Conservation (phyloP, 2,113 vertebrate species). For the Albula goreensis region DNA sequence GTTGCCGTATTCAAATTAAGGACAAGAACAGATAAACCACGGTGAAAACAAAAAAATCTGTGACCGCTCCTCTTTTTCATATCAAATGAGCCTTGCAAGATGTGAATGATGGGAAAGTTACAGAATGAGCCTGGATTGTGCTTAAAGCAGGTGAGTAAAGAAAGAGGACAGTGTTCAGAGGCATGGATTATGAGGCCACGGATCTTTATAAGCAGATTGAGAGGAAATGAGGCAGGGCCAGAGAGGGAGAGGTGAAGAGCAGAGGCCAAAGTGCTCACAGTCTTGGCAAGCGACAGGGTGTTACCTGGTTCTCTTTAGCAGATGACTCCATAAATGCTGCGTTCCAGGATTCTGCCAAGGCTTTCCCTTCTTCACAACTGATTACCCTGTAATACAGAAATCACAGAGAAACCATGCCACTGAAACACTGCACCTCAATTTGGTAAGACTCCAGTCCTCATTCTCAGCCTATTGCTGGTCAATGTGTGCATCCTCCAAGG, state of each 20-base stretch:
- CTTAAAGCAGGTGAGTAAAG: background rate
- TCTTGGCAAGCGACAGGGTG: background rate
- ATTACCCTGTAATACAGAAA: conserved; percentile 79
- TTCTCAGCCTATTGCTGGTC: too few species aligned
- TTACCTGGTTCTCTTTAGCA: conserved; percentile 71
- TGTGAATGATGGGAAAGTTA: background rate
- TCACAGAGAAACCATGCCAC: background rate
- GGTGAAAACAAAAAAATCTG: background rate
- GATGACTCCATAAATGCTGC: conserved; percentile 99
- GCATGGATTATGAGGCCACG: background rate
- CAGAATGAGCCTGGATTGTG: background rate
- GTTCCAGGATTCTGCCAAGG: conserved; percentile 96
- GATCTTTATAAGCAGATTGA: background rate
- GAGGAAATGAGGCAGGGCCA: background rate
- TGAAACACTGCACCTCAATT: background rate
- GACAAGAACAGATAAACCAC: background rate
- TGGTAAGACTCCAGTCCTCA: too few species aligned
- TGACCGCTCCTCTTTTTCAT: background rate
- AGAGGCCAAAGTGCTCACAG: background rate
- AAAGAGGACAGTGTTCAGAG: background rate
- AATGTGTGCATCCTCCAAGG: too few species aligned
- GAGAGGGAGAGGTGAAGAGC: background rate
- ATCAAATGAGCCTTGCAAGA: background rate
- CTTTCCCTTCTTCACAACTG: conserved; percentile 98
- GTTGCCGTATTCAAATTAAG: background rate